phyloP scores from a whole-genome alignment of 2,797 vertebrate genomes.

The Dendrocincla fuliginosa region DNA sequence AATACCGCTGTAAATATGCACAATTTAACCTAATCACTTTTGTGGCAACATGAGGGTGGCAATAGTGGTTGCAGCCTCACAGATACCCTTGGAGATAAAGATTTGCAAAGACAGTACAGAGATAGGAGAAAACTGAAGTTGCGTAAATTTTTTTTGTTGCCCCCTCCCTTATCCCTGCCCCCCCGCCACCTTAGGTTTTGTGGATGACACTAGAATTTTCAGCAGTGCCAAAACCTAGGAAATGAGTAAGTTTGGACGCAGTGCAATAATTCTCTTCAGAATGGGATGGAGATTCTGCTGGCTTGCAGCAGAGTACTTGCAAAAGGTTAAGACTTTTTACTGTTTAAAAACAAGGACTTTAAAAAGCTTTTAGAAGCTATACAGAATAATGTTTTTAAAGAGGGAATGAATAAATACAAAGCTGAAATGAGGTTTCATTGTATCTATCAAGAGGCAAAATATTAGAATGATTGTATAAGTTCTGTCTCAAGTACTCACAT shows the following conservation, averaged over 20 bases:
- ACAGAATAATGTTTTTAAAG: neutral
- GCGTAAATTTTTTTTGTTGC: neutral
- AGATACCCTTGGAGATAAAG: neutral
- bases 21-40: neutral
- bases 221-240: constrained; percentile 7
- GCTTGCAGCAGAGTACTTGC: neutral
- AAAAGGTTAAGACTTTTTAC: neutral
- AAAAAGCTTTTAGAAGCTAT: neutral
- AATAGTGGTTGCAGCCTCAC: neutral
- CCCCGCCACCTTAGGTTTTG: neutral
- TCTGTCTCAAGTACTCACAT: neutral
- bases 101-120: neutral
- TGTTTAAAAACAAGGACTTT: neutral
- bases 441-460: neutral
- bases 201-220: neutral
- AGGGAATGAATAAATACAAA: neutral
- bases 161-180: neutral
- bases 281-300: neutral
- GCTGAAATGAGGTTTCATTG: neutral
- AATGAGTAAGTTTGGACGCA: neutral
- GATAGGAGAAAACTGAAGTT: neutral
- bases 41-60: neutral
- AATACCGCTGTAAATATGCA: neutral
- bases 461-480: neutral
- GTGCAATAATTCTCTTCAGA: neutral